These are phyloP conservation scores for Drosophila flavopinicola DNA, from an alignment of 2,888 invertebrate species.

Conservation along the genomic window DNA sequence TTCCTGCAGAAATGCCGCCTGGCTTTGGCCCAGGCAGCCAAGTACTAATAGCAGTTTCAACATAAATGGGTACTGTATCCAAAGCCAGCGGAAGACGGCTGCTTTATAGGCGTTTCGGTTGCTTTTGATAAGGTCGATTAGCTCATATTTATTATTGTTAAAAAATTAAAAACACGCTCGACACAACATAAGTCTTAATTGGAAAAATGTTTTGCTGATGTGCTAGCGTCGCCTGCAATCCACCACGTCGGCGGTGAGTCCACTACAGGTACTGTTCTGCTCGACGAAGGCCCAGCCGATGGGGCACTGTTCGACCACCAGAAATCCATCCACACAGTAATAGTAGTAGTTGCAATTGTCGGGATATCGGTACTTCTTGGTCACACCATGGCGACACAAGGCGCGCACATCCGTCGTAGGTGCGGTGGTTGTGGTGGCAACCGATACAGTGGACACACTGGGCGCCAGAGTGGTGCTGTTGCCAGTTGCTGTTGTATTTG, in stretches of 20 bases:
- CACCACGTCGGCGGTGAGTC: conserved; percentile 26
- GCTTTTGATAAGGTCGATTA: conserved; percentile 55
- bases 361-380: conserved; percentile 56
- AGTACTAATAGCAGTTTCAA: conserved; percentile 44
- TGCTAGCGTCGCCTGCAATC: conserved; percentile 7
- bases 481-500: background rate
- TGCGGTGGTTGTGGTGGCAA: background rate
- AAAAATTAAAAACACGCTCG: conserved; percentile 15
- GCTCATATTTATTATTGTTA: conserved; percentile 53
- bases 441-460: no score
- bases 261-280: conserved; percentile 37
- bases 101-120: conserved; percentile 55
- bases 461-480: conserved; percentile 1
- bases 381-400: conserved; percentile 53
- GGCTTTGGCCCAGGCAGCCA: conserved; percentile 41
- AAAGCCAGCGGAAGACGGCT: conserved; percentile 3
- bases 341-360: conserved; percentile 68
- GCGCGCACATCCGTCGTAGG: conserved; percentile 34
- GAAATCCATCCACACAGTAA: conserved; percentile 61
- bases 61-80: conserved; percentile 55
- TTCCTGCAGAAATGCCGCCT: conserved; percentile 63
- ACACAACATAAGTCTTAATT: conserved; percentile 59
- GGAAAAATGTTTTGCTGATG: conserved; percentile 20
- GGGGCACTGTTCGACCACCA: conserved; percentile 78
- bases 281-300: conserved; percentile 65